Conservation (phyloP, 2,888 invertebrate genomes). For the Troilus luridus region DNA sequence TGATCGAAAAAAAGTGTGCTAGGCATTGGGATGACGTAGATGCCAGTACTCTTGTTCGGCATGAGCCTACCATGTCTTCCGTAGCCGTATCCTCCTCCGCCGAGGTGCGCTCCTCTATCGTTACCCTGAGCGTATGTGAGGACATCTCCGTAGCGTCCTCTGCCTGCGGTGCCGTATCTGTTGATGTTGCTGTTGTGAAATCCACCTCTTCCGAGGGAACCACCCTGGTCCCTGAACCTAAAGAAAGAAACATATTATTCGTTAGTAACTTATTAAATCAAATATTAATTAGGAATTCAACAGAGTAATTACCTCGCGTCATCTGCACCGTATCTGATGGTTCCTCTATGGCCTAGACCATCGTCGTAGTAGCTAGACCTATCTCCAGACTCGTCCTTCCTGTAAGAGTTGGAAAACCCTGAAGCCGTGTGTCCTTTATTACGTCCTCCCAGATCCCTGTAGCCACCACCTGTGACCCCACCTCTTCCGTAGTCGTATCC, state of each 20-base stretch:
- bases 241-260: not conserved
- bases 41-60: slow-evolving; percentile 62
- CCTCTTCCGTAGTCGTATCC: slow-evolving; percentile 66
- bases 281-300: not conserved
- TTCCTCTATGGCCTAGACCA: slow-evolving; percentile 70
- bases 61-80: not conserved
- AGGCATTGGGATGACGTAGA: slow-evolving; percentile 66
- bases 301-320: slow-evolving; percentile 65
- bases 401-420: slow-evolving; percentile 79
- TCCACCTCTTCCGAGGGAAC: slow-evolving; percentile 66
- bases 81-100: slow-evolving; percentile 53
- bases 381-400: slow-evolving; percentile 80
- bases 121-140: slow-evolving; percentile 64
- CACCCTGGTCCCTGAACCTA: slow-evolving; percentile 66
- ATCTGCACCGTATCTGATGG: slow-evolving; percentile 65
- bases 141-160: slow-evolving; percentile 65
- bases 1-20: slow-evolving; percentile 65
- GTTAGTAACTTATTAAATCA: not conserved
- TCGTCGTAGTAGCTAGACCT: slow-evolving; percentile 81
- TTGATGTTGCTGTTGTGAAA: slow-evolving; percentile 66
- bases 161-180: slow-evolving; percentile 64
- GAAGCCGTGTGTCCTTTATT: slow-evolving; percentile 80
- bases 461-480: slow-evolving; percentile 65
- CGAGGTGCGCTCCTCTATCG: slow-evolving; percentile 60
- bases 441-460: slow-evolving; percentile 69